These are phyloP conservation scores for Epizoanthus rinbou DNA, from an alignment of 92 coral and sea anemone genomes.

Conservation along the genomic window DNA sequence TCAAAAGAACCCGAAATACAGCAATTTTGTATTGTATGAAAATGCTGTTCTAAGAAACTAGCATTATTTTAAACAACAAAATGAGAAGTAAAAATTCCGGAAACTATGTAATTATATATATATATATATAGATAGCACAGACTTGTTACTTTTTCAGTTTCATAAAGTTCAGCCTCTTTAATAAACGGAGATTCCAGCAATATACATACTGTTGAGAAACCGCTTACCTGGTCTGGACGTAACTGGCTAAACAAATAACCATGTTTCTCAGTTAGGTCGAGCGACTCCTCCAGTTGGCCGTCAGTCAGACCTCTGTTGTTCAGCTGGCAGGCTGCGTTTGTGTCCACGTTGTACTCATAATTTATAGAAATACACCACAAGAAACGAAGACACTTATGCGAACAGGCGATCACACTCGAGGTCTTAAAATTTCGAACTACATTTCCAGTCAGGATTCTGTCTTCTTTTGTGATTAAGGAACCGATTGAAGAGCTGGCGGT, in stretches of 20 bases:
- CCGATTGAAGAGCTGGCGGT: too few species aligned
- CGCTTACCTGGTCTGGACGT: constrained; percentile 28
- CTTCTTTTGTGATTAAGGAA: neutral
- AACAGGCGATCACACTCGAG: constrained; percentile 6
- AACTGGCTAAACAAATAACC: constrained; percentile 31
- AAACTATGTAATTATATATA: too few species aligned
- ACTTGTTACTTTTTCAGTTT: too few species aligned
- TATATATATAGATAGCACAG: too few species aligned
- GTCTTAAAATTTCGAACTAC: neutral
- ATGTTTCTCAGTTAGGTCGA: neutral
- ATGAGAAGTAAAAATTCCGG: too few species aligned
- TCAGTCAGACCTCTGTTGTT: constrained; percentile 16
- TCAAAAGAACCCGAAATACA: too few species aligned
- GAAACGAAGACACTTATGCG: constrained; percentile 30
- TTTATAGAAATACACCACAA: constrained; percentile 34
- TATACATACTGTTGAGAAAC: neutral
- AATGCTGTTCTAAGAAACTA: too few species aligned
- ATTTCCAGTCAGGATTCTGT: constrained; percentile 1
- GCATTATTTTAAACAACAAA: too few species aligned
- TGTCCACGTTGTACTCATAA: neutral
- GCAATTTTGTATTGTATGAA: too few species aligned
- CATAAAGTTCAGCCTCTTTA: too few species aligned
- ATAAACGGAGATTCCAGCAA: too few species aligned
- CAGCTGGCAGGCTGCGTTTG: constrained; percentile 19
- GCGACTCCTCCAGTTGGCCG: neutral